phyloP scores from a whole-genome alignment of 2,113 vertebrate species.

The Tragulus kanchil region DNA sequence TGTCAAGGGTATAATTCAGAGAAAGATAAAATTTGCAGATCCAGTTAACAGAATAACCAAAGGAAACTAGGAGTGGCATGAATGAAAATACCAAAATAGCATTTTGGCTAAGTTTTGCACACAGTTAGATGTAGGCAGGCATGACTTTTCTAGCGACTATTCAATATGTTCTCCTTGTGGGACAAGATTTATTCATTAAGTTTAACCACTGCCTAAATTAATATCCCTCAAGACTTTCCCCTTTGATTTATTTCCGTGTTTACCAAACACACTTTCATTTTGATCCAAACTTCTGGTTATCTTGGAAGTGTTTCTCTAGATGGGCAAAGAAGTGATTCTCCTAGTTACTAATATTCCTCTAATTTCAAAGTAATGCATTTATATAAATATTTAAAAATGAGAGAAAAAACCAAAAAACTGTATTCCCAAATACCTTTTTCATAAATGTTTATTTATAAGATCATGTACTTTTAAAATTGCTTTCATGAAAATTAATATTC shows the following conservation, averaged over 20 bases:
- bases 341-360: neutral
- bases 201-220: neutral
- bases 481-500: slow-evolving; percentile 25
- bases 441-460: neutral
- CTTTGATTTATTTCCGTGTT: neutral
- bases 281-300: neutral
- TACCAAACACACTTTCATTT: neutral
- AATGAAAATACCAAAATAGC: neutral
- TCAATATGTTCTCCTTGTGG: neutral
- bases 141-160: neutral
- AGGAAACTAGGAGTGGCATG: neutral
- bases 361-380: neutral
- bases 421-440: neutral
- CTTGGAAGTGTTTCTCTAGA: neutral
- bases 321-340: neutral
- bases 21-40: neutral
- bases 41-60: neutral
- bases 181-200: neutral
- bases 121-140: neutral
- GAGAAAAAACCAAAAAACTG: neutral
- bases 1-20: neutral
- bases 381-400: neutral
- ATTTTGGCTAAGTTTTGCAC: neutral
- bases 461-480: neutral
- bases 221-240: neutral